Base-by-base conservation (phyloP, 2,888 invertebrate genomes). In the Machimus atricapillus region DNA sequence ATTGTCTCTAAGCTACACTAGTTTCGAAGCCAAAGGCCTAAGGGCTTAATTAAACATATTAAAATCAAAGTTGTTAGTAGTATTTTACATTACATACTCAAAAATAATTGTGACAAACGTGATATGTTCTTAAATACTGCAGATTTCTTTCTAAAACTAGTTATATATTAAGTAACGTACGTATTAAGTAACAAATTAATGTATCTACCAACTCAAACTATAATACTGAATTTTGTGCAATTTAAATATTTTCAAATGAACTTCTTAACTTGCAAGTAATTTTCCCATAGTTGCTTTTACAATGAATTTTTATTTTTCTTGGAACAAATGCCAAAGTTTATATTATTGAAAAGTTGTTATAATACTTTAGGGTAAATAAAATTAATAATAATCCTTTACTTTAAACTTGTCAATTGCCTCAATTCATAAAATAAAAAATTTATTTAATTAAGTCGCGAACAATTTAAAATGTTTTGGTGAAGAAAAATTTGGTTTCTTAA, bases 71-170 rank as follows among this genome's bases (percentile, higher is more conserved):
- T 79, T 34, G 78, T 78, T 19, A 19, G 78, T 78, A 23, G n/a
- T n/a, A 12, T 34, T 8, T n/a, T 37, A 19, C 16, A 76, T 37
- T 37, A n/a, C n/a, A n/a, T n/a, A 73, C 31, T 74, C 16, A 6
- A 12, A 76, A 46, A 76, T 14, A n/a, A 34, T n/a, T 76, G 76
- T 37, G 76, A 43, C 2, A 78, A 37, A 23, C 14, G 27, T 52
- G 79, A 79, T 79, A 79, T 79, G 79, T 78, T 78, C 43, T 23
- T 12, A 79, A 79, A 79, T 79, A 79, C 79, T 79, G 52, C 16
- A 79, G 52, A 27, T 79, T 8, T 52, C 3, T 43, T 79, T 27
- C 16, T 77, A 77, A 37, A 31, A 40, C 77, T 56, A 56, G 9
- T 56, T 56, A 19, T 56, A 9, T 56, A 19, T n/a, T 56, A 56